These are phyloP conservation scores for Athalia cordata DNA, from an alignment of 2,888 invertebrate genomes.

Conservation along the genomic window DNA sequence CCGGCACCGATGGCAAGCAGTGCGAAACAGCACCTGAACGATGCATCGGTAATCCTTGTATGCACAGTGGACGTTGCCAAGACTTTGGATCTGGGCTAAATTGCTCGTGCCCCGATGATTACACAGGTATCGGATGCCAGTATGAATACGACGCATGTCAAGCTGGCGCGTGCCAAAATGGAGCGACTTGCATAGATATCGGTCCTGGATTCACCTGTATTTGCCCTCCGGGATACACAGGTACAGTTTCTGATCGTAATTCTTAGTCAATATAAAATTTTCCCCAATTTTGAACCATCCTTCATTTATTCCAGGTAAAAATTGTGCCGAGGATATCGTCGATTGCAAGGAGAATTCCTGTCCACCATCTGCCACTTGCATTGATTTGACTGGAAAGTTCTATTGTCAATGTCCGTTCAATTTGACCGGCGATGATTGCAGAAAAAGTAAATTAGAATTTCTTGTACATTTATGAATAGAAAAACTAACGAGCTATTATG, in stretches of 20 bases:
- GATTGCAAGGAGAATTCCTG: constrained; percentile 96
- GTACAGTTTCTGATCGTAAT: constrained; percentile 65
- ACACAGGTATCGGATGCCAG: constrained; percentile 92
- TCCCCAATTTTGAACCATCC: neutral
- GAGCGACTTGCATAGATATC: constrained; percentile 92
- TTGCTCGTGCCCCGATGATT: constrained; percentile 92
- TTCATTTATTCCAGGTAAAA: constrained; percentile 78
- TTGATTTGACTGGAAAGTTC: constrained; percentile 92
- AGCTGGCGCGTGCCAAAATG: constrained; percentile 92
- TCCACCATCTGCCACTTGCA: constrained; percentile 93
- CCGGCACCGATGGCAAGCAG: constrained; percentile 96
- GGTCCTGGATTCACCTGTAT: constrained; percentile 90
- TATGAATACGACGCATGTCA: constrained; percentile 96
- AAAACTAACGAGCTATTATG: constrained; percentile 43
- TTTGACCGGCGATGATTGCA: constrained; percentile 95
- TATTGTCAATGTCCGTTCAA: constrained; percentile 98
- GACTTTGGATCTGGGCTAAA: constrained; percentile 97
- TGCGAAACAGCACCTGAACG: constrained; percentile 98
- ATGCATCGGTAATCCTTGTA: constrained; percentile 92
- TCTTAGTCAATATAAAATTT: constrained; percentile 28
- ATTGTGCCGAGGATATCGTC: constrained; percentile 92
- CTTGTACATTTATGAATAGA: constrained; percentile 13
- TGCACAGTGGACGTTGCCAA: constrained; percentile 96
- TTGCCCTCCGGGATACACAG: constrained; percentile 87
- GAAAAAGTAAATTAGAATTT: constrained; percentile 82